Evolutionary conservation across 2,888 invertebrate species (phyloP).

Genomic region (Mellilla xanthometata): DNA sequence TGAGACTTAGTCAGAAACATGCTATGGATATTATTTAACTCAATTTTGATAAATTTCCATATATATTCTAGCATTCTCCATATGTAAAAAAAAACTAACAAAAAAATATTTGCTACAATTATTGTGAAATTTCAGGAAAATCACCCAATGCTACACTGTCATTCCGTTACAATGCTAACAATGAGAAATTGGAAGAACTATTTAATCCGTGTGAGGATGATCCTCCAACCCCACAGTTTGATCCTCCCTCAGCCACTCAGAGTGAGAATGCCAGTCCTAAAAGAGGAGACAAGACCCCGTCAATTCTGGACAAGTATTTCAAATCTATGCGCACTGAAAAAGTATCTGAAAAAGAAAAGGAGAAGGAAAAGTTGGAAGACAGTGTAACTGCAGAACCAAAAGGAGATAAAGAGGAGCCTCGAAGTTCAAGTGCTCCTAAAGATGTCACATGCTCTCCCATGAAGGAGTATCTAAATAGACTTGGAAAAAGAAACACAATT

Average conservation of each 20-base stretch:
- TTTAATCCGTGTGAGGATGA: constrained; percentile 84
- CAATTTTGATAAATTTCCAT: too few species aligned
- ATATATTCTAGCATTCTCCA: too few species aligned
- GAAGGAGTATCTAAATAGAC: constrained; percentile 81
- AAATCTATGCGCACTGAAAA: constrained; percentile 71
- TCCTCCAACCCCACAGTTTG: constrained; percentile 71
- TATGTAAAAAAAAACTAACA: too few species aligned
- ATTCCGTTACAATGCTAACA: constrained; percentile 89
- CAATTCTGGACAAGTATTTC: constrained; percentile 77
- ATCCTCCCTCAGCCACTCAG: constrained; percentile 55
- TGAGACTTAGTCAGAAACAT: too few species aligned
- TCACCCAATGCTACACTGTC: constrained; percentile 77
- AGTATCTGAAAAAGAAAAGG: constrained; percentile 57
- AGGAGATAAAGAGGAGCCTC: constrained; percentile 52
- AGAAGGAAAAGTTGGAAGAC: constrained; percentile 56
- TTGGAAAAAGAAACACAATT: constrained; percentile 85
- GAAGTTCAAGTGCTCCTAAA: constrained; percentile 47
- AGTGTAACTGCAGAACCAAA: constrained; percentile 47
- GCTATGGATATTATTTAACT: too few species aligned
- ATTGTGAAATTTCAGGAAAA: constrained; percentile 62
- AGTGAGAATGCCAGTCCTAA: constrained; percentile 72
- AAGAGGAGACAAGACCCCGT: constrained; percentile 67
- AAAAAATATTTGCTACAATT: too few species aligned
- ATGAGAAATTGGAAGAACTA: constrained; percentile 88
- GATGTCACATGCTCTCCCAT: constrained; percentile 76